Conservation (phyloP, 1,140 invertebrate genomes). For the Drosophila repleta region DNA sequence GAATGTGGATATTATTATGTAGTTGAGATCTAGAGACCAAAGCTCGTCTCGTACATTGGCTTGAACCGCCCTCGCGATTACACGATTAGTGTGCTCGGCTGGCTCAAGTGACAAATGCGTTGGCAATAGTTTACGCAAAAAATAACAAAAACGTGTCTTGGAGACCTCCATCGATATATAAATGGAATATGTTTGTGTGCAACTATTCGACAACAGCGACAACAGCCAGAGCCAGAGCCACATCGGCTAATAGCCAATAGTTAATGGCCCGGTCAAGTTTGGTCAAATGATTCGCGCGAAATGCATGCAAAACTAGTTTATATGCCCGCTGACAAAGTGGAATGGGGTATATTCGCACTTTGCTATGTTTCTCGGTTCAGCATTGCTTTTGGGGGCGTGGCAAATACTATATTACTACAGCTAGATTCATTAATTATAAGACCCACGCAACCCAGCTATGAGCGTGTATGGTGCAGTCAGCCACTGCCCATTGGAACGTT, state of each 20-base stretch:
- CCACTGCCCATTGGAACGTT: no score
- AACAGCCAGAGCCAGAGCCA: background rate
- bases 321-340: background rate
- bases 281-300: conserved; percentile 42
- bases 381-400: no score
- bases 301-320: conserved; percentile 34
- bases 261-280: conserved; percentile 44
- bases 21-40: no score
- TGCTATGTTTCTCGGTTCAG: no score
- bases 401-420: no score
- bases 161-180: conserved; percentile 13
- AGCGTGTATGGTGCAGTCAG: no score
- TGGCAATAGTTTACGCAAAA: conserved; percentile 66
- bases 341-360: no score
- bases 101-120: conserved; percentile 47
- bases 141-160: conserved; percentile 27
- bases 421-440: no score
- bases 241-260: conserved; percentile 1
- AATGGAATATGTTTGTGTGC: conserved; percentile 34
- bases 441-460: no score
- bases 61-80: background rate
- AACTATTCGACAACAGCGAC: conserved; percentile 23
- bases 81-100: conserved; percentile 4
- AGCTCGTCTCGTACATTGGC: no score
- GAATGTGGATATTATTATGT: no score